Conservation (phyloP, 2,113 vertebrate species). For the Desmodus rotundus region DNA sequence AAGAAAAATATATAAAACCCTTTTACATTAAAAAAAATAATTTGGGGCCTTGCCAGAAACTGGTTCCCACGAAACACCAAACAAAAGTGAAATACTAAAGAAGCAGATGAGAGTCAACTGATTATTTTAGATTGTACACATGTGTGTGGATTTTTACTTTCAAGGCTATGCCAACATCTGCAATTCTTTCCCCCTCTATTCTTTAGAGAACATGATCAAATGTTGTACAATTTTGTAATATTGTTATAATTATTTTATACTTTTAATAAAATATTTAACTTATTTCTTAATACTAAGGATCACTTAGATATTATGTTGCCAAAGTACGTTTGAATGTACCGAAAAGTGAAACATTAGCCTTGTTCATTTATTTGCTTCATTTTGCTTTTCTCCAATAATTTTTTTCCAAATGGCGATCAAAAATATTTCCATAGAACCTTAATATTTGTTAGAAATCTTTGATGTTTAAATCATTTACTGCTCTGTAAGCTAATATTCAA, state of each 20-base stretch:
- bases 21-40: constrained; percentile 15
- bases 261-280: constrained; percentile 25
- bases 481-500: background rate
- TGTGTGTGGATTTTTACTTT: background rate
- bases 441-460: background rate
- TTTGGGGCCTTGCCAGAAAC: background rate
- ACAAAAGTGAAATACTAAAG: background rate
- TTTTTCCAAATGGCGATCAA: background rate
- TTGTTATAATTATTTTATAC: constrained; percentile 8
- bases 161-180: background rate
- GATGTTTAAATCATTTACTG: background rate
- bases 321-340: background rate
- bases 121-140: background rate
- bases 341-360: background rate
- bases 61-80: background rate
- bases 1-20: background rate
- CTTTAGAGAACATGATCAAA: background rate
- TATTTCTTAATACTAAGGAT: background rate
- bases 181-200: background rate
- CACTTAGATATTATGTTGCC: background rate
- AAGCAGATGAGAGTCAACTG: background rate
- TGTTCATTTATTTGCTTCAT: background rate
- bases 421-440: background rate
- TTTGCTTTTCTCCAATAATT: background rate
- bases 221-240: background rate